Evolutionary conservation across 2,113 vertebrate species (phyloP).

Genomic region (Alosa alosa): DNA sequence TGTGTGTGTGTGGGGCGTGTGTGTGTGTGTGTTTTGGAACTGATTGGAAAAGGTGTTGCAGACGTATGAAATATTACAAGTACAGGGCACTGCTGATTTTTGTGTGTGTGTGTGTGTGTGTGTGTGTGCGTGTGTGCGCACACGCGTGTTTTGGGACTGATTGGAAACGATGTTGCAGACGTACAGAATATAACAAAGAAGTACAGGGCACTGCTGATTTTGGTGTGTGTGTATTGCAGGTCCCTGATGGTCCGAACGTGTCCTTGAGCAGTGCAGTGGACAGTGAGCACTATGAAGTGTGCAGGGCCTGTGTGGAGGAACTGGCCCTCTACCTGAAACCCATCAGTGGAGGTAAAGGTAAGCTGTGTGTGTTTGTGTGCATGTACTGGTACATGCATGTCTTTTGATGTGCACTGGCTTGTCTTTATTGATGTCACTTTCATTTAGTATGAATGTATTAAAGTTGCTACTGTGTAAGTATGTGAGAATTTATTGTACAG

Average conservation of each 20-base stretch:
- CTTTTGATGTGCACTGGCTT: neutral
- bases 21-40: neutral
- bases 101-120: neutral
- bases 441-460: too few species aligned
- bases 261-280: constrained; percentile 84
- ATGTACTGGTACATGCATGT: constrained; percentile 10
- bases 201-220: too few species aligned
- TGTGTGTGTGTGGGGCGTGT: neutral
- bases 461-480: too few species aligned
- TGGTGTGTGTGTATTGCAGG: constrained; percentile 59
- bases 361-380: constrained; percentile 7
- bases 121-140: neutral
- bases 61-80: too few species aligned
- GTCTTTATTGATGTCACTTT: too few species aligned
- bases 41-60: too few species aligned
- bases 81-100: too few species aligned
- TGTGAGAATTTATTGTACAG: too few species aligned
- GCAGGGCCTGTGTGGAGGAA: constrained; percentile 90
- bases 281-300: constrained; percentile 88
- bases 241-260: constrained; percentile 84
- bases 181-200: too few species aligned
- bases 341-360: constrained; percentile 90
- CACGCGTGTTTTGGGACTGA: neutral
- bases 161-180: too few species aligned
- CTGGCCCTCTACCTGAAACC: constrained; percentile 94